A percentile compares a stretch with the other conserved stretches of the same genome.
Conservation (phyloP, 2,113 vertebrate genomes). For the Amblyornis subalaris region DNA sequence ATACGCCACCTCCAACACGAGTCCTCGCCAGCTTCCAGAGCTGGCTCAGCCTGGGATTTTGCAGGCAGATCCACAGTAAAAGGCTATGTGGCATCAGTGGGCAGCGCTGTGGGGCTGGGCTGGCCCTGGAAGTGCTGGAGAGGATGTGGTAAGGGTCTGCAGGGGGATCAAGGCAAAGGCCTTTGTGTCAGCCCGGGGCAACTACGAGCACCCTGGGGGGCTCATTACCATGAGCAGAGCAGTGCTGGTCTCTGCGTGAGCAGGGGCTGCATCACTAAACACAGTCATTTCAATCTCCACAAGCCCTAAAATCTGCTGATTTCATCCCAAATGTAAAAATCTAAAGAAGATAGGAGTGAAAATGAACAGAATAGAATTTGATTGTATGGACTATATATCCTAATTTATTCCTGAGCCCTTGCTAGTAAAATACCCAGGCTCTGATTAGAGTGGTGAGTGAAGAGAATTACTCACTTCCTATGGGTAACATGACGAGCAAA, state of each 20-base stretch:
- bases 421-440: conserved; percentile 37
- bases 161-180: neutral
- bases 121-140: neutral
- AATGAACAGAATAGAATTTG: conserved; percentile 62
- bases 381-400: conserved; percentile 52
- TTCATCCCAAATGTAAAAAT: conserved; percentile 57
- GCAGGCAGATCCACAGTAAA: neutral
- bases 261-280: conserved; percentile 21
- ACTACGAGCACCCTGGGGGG: neutral
- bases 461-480: conserved; percentile 55
- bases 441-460: conserved; percentile 37
- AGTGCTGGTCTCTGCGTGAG: neutral
- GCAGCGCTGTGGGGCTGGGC: neutral
- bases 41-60: neutral
- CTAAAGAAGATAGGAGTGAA: conserved; percentile 34
- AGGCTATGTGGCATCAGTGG: rapidly evolving
- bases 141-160: neutral
- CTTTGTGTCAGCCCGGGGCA: neutral
- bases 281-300: conserved; percentile 7
- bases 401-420: conserved; percentile 58
- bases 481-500: conserved; percentile 42
- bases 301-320: conserved; percentile 57
- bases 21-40: neutral
- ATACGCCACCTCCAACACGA: neutral
- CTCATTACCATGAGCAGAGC: neutral